Conservation (phyloP, 2,113 vertebrate genomes). For the Shinisaurus crocodilurus region DNA sequence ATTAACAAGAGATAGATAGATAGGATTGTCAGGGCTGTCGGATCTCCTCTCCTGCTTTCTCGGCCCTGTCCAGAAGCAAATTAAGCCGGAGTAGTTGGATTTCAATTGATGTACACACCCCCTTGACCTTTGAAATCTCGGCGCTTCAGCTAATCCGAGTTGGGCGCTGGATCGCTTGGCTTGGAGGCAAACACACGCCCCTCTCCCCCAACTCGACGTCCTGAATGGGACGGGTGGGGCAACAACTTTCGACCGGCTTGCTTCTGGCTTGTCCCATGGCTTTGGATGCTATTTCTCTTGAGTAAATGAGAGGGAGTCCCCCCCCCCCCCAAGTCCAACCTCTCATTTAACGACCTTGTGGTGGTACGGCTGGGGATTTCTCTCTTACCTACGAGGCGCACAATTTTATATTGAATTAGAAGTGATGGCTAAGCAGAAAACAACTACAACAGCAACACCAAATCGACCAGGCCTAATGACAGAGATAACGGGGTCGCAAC, state of each 20-base stretch:
- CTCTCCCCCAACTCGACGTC: no score
- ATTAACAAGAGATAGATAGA: no score
- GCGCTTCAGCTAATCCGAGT: not conserved
- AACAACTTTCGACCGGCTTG: not conserved
- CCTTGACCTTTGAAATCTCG: not conserved
- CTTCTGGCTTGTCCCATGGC: not conserved
- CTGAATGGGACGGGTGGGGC: not conserved
- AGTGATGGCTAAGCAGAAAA: not conserved
- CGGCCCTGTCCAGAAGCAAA: not conserved
- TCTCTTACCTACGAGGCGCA: not conserved
- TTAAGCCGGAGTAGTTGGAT: not conserved
- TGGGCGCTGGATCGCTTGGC: not conserved
- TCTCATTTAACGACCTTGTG: no score
- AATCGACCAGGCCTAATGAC: no score
- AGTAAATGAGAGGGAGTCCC: not conserved
- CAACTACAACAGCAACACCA: not conserved
- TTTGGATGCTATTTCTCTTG: not conserved
- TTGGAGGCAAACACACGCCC: not conserved
- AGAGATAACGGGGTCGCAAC: not conserved
- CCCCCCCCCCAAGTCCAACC: no score
- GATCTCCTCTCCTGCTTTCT: not conserved
- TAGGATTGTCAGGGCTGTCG: not conserved
- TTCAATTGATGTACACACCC: not conserved
- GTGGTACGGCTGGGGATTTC: not conserved
- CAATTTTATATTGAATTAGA: not conserved